phyloP scores from a whole-genome alignment of 1,140 invertebrate genomes.

The Mya arenaria region DNA sequence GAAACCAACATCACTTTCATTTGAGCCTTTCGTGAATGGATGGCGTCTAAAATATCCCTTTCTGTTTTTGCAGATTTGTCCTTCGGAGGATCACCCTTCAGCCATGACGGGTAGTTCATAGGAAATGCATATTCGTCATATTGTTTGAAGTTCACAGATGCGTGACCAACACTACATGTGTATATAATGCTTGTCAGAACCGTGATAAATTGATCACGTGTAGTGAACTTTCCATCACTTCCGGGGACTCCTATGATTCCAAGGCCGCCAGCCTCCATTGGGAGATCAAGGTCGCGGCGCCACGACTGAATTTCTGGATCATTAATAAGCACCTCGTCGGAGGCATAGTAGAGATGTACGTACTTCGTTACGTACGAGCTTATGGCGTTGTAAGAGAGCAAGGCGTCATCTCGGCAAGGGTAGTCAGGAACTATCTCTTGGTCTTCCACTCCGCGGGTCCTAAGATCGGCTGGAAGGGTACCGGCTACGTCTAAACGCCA shows the following conservation, averaged over 20 bases:
- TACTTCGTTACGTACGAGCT: constrained; percentile 74
- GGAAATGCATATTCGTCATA: constrained; percentile 79
- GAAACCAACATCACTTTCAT: constrained; percentile 82
- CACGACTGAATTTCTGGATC: constrained; percentile 26
- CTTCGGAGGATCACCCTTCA: constrained; percentile 75
- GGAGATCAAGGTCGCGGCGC: constrained; percentile 9
- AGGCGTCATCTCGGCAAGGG: constrained; percentile 81
- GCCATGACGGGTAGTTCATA: constrained; percentile 80
- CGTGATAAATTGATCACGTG: constrained; percentile 74
- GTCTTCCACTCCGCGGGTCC: constrained; percentile 70
- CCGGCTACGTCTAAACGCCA: constrained; percentile 50
- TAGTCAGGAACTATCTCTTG: constrained; percentile 77
- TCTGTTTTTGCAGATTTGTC: constrained; percentile 73
- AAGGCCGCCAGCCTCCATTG: constrained; percentile 3
- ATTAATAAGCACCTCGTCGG: not conserved
- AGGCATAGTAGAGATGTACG: constrained; percentile 55
- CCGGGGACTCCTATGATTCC: constrained; percentile 64
- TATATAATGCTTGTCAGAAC: constrained; percentile 77
- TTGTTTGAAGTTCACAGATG: constrained; percentile 80
- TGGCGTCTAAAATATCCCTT: not conserved
- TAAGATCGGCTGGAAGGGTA: constrained; percentile 51
- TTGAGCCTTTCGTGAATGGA: constrained; percentile 58
- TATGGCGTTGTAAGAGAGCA: constrained; percentile 75
- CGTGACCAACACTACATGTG: constrained; percentile 80
- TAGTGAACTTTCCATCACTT: constrained; percentile 61